Evolutionary conservation across 2,888 invertebrate species (phyloP).

Genomic region (Notocelia uddmanniana): DNA sequence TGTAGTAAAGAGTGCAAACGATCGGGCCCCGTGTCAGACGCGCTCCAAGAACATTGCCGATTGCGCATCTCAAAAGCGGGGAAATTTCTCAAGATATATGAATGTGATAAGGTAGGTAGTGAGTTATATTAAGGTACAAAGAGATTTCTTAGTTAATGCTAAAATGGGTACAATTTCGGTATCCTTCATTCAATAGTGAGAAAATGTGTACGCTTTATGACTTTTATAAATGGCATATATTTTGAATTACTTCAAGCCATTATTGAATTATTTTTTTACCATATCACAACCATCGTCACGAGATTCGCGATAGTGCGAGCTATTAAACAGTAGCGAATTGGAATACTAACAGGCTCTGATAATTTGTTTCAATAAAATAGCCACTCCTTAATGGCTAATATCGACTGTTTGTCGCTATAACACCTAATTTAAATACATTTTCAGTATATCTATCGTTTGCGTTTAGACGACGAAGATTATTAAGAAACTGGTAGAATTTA

Average conservation of each 20-base stretch:
- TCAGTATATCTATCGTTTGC: neutral
- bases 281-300: too few species aligned
- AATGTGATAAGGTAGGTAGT: slow-evolving; percentile 1
- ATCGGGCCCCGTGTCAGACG: slow-evolving; percentile 77
- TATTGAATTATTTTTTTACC: too few species aligned
- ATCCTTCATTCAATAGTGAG: neutral
- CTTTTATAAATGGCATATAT: neutral
- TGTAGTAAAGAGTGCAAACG: slow-evolving; percentile 85
- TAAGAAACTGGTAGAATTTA: neutral
- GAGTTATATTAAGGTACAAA: neutral
- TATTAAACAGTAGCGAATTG: too few species aligned
- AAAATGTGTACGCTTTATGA: neutral
- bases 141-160: neutral
- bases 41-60: slow-evolving; percentile 74
- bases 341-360: too few species aligned
- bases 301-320: too few species aligned
- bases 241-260: neutral
- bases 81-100: slow-evolving; percentile 44
- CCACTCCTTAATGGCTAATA: too few species aligned
- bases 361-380: too few species aligned
- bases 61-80: slow-evolving; percentile 65
- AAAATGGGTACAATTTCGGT: too few species aligned
- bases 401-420: too few species aligned
- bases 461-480: neutral
- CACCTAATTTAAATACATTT: too few species aligned